Evolutionary conservation across 1,140 invertebrate genomes (phyloP).

Genomic region (Leptestheria dahalacensis): DNA sequence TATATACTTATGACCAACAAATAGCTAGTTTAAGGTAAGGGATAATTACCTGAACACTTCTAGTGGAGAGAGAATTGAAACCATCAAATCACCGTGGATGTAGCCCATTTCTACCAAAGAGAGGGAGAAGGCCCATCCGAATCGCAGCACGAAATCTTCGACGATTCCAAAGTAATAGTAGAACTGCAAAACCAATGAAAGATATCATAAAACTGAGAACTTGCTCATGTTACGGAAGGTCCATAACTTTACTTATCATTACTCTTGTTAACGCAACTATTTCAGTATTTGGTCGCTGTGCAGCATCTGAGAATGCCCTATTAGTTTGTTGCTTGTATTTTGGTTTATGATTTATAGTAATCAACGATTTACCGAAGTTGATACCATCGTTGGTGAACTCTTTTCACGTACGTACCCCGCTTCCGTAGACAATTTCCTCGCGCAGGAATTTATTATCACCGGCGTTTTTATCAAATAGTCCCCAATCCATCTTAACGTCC

Average conservation of each 20-base stretch:
- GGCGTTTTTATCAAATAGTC: constrained; percentile 73
- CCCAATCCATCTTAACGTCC: constrained; percentile 99
- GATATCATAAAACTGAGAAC: not conserved
- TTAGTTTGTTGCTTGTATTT: too few relatives aligned
- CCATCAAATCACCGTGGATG: constrained; percentile 68
- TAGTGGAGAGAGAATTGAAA: constrained; percentile 70
- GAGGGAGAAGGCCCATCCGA: constrained; percentile 80
- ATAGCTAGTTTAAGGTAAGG: not conserved
- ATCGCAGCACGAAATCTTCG: constrained; percentile 85
- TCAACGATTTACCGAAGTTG: too few relatives aligned
- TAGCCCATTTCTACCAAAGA: constrained; percentile 68
- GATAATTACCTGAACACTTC: constrained; percentile 73
- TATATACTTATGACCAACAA: not conserved
- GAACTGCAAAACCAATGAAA: constrained; percentile 32
- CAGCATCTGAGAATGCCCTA: too few relatives aligned
- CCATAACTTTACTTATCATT: too few relatives aligned
- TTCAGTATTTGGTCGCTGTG: too few relatives aligned
- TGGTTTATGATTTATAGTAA: too few relatives aligned
- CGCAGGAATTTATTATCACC: constrained; percentile 64
- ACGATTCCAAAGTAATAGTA: constrained; percentile 97
- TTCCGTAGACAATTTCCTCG: constrained; percentile 62
- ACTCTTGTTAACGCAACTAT: too few relatives aligned
- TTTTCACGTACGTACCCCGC: constrained; percentile 38
- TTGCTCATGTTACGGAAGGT: too few relatives aligned
- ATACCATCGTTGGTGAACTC: too few relatives aligned